These are phyloP conservation scores for Drosophila tristis DNA, from an alignment of 1,140 invertebrate species.

Conservation along the genomic window DNA sequence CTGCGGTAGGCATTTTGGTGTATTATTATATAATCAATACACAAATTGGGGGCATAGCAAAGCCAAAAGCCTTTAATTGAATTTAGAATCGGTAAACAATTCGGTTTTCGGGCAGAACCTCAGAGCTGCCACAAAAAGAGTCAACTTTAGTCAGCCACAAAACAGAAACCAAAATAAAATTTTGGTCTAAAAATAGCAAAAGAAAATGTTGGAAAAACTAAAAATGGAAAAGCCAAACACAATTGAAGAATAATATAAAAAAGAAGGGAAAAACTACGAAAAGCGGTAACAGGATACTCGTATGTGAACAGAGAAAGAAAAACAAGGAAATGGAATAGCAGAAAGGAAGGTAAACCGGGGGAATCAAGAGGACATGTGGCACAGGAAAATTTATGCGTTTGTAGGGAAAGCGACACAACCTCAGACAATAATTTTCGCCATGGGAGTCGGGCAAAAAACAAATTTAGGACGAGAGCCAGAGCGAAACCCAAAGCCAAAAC, in stretches of 20 bases:
- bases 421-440: constrained; percentile 65
- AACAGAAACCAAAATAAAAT: constrained; percentile 66
- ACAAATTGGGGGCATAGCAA: constrained; percentile 41
- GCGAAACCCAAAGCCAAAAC: too few species aligned
- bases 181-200: constrained; percentile 66
- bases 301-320: constrained; percentile 26
- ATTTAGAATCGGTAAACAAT: constrained; percentile 48
- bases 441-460: constrained; percentile 23
- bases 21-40: constrained; percentile 75
- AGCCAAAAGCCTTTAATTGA: constrained; percentile 58
- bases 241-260: constrained; percentile 28
- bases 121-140: constrained; percentile 33
- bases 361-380: constrained; percentile 29
- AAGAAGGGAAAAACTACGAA: constrained; percentile 16
- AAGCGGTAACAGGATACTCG: constrained; percentile 35
- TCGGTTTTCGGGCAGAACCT: constrained; percentile 34
- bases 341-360: background rate
- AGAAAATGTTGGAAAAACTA: constrained; percentile 39
- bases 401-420: constrained; percentile 54
- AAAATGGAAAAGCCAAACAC: constrained; percentile 57
- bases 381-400: constrained; percentile 58
- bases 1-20: constrained; percentile 2
- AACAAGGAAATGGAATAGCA: background rate
- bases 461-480: constrained; percentile 8
- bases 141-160: constrained; percentile 35